Evolutionary conservation across 2,888 invertebrate genomes (phyloP), one percentile per base, ranked within the genome.

Genomic region (Troides helena): DNA sequence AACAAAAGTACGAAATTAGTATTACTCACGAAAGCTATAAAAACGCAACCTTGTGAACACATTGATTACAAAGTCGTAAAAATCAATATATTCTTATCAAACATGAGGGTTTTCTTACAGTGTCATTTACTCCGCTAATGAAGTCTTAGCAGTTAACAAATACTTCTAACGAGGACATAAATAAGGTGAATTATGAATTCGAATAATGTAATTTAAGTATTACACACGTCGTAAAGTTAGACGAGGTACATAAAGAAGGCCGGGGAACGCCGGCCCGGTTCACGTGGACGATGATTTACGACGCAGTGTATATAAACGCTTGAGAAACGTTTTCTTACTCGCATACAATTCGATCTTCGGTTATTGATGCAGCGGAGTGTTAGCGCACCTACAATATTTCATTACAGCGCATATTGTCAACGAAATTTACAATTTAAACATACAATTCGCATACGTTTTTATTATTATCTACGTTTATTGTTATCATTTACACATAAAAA

Each of bases 221-320:
- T 57, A 65, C 56, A 64, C 61, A 64, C 60, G 23, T 67, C 70
- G 67, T 70, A 70, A 70, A 70, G 30, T 50, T 64, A 56, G 67
- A 57, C 64, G 64, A 64, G 64, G 59, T 56, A 59, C 62, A 59
- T 67, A 70, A 67, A 64, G 61, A 67, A 63, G 63, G 39, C 56
- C n/a, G 23, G 30, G 62, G 36, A 50, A 70, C 63, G 62, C 53
- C 36, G 60, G 43, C 67, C 57, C 30, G 56, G 61, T 61, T 67
- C 57, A 61, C 70, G 61, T 61, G 67, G 36, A 50, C 23, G 58
- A 64, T 50, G 57, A 64, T 72, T 74, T 72, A 72, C 69, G 70
- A 65, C 71, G 64, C 67, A 68, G 71, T 74, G 70, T 65, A 70
- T 36, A 36, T 71, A 67, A 72, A 71, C 23, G 67, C 58, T 67